These are phyloP conservation scores for Zosterops lateralis DNA, from an alignment of 2,113 vertebrate genomes.

Conservation along the genomic window DNA sequence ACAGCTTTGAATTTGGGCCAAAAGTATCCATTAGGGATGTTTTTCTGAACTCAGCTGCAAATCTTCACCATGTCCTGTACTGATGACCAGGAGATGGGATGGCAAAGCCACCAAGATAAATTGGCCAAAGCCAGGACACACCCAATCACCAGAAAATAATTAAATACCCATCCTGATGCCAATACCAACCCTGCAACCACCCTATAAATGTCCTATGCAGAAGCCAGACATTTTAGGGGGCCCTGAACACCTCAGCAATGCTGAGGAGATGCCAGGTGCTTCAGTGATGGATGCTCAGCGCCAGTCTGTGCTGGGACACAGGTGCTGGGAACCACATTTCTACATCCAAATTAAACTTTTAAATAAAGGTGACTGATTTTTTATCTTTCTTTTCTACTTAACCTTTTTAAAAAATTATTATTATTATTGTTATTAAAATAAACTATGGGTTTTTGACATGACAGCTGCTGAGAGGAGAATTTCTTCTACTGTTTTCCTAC, in stretches of 20 bases:
- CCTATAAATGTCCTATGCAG: accelerated
- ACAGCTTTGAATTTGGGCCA: neutral
- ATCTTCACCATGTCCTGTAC: neutral
- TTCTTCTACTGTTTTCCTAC: neutral
- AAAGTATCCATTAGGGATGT: neutral
- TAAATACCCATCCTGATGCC: neutral
- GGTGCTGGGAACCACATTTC: neutral
- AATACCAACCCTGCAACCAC: neutral
- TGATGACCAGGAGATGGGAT: accelerated
- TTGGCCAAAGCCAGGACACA: accelerated
- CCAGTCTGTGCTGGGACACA: neutral
- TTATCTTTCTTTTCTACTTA: neutral
- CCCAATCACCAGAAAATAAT: neutral
- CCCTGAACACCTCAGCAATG: too few relatives aligned
- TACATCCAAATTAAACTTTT: neutral
- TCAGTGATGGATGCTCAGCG: neutral
- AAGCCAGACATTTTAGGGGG: neutral
- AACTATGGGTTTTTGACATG: neutral
- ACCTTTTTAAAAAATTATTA: neutral
- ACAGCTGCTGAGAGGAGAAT: neutral
- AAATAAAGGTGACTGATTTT: neutral
- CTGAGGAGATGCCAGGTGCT: neutral
- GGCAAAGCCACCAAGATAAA: neutral
- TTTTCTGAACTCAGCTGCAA: neutral
- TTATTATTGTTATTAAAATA: neutral